A percentile compares a stretch with the other conserved stretches of the same genome.
phyloP scores from a whole-genome alignment of 2,797 vertebrate genomes.

The Cuniculus paca region DNA sequence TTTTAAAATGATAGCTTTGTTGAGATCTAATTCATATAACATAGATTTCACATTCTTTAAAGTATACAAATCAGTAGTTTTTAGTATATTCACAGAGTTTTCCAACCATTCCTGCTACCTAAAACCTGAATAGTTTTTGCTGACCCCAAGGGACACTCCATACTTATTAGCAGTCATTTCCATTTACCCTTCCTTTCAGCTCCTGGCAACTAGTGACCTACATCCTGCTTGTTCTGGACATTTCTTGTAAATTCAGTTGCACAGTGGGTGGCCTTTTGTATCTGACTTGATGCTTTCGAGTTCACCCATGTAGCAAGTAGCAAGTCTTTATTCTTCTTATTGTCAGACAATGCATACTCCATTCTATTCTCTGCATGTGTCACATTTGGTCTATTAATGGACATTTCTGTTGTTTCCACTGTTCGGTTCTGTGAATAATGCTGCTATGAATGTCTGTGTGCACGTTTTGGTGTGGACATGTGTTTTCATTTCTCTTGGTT shows the following conservation, averaged over 20 bases:
- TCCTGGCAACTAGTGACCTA: not conserved
- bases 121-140: not conserved
- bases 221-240: not conserved
- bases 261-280: not conserved
- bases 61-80: not conserved
- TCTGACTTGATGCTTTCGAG: not conserved
- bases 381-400: not conserved
- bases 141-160: not conserved
- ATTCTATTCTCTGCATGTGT: not conserved
- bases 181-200: not conserved
- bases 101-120: not conserved
- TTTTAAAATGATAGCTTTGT: not conserved
- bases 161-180: not conserved
- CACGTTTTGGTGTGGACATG: not conserved
- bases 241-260: not conserved
- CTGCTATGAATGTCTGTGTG: not conserved
- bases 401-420: not conserved
- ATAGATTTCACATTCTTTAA: not conserved
- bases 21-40: not conserved
- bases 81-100: not conserved
- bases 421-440: not conserved
- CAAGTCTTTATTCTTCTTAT: not conserved
- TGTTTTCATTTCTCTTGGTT: constrained; percentile 32
- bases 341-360: not conserved
- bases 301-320: not conserved